A percentile compares a stretch with the other conserved stretches of the same genome.
These are phyloP conservation scores for Periphyllus acericola DNA, from an alignment of 2,888 invertebrate genomes.

Conservation along the genomic window DNA sequence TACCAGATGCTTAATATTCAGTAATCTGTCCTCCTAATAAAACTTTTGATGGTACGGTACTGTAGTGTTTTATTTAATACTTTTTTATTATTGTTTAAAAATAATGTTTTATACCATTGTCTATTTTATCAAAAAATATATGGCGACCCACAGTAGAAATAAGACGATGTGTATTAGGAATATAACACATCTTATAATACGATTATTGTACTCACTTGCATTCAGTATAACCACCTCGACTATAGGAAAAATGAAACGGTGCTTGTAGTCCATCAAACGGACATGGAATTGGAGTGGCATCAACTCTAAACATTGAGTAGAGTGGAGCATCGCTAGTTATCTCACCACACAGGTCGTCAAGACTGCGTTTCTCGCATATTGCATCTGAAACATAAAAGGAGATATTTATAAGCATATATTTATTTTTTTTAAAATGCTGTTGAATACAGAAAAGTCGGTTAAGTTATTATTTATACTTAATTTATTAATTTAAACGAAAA, in stretches of 20 bases:
- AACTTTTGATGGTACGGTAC: no score
- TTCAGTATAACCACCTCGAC: constrained; percentile 76
- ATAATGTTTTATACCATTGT: no score
- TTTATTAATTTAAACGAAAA: neutral
- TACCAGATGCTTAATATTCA: no score
- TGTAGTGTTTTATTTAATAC: no score
- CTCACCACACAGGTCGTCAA: constrained; percentile 75
- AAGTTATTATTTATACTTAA: neutral
- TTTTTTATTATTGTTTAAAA: no score
- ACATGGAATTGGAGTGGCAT: constrained; percentile 78
- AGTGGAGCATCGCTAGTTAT: constrained; percentile 80
- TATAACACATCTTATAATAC: neutral
- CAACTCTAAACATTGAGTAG: constrained; percentile 80
- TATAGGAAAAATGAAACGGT: constrained; percentile 85
- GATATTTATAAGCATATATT: neutral
- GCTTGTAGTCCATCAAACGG: constrained; percentile 78
- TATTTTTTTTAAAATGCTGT: neutral
- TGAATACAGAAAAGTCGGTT: neutral
- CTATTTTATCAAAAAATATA: neutral
- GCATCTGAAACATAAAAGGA: constrained; percentile 43
- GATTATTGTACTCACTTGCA: constrained; percentile 68
- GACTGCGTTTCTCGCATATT: constrained; percentile 65
- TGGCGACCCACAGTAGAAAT: neutral
- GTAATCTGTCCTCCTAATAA: no score
- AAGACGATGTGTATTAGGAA: neutral